Evolutionary conservation across 2,888 invertebrate species (phyloP).

Genomic region (Drosophila robusta): DNA sequence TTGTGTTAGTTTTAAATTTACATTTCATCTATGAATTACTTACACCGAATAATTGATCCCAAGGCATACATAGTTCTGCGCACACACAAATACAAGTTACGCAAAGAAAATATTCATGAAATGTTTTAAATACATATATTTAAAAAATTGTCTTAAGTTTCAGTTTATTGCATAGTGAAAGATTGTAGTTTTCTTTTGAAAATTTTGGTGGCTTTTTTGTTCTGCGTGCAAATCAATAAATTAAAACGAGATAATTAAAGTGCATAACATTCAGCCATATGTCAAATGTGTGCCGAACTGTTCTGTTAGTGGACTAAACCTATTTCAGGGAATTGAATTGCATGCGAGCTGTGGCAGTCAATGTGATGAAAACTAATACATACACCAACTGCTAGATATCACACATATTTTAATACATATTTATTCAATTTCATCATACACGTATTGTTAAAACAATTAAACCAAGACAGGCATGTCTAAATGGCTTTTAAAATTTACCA

Average conservation of each 20-base stretch:
- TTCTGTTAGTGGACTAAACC: slow-evolving; percentile 24
- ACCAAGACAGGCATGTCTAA: background rate
- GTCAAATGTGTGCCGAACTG: slow-evolving; percentile 28
- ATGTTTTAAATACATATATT: slow-evolving; percentile 62
- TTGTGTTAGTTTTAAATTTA: slow-evolving; percentile 19
- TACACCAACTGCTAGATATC: slow-evolving; percentile 1
- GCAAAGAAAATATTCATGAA: slow-evolving; percentile 61
- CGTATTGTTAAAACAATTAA: background rate
- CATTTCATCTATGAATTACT: slow-evolving; percentile 87
- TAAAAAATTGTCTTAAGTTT: slow-evolving; percentile 41
- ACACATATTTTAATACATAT: slow-evolving; percentile 4
- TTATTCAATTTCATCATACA: slow-evolving; percentile 5
- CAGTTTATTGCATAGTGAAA: slow-evolving; percentile 33
- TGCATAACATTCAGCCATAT: slow-evolving; percentile 45
- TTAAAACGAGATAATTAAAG: slow-evolving; percentile 12
- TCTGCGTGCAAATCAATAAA: slow-evolving; percentile 31
- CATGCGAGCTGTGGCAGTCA: slow-evolving; percentile 29
- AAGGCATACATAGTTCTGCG: slow-evolving; percentile 94
- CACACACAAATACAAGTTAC: slow-evolving; percentile 53
- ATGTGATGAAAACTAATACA: slow-evolving; percentile 33
- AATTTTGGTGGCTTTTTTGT: slow-evolving; percentile 30
- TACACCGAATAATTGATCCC: slow-evolving; percentile 95
- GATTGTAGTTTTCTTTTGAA: slow-evolving; percentile 25
- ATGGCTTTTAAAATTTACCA: slow-evolving; percentile 2
- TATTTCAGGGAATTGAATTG: slow-evolving; percentile 10